Evolutionary conservation across 2,113 vertebrate species (phyloP).

Genomic region (Tachysurus fulvidraco): DNA sequence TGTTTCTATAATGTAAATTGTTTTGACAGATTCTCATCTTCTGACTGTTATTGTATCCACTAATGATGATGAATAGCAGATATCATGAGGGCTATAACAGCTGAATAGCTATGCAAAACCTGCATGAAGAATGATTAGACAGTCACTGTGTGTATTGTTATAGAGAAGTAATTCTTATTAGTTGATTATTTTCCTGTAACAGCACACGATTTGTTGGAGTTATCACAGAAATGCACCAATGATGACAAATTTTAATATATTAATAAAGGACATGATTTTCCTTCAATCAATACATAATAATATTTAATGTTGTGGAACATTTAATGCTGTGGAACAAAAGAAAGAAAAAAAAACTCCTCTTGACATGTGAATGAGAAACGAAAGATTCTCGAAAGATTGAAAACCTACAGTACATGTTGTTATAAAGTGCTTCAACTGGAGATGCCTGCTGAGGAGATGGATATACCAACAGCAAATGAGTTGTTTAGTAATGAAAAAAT

Average conservation of each 20-base stretch:
- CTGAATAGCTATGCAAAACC: background rate
- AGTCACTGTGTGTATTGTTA: background rate
- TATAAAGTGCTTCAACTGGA: background rate
- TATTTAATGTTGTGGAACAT: background rate
- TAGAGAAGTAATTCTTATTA: background rate
- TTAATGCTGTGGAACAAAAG: background rate
- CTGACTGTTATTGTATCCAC: background rate
- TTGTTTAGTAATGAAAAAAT: background rate
- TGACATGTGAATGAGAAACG: background rate
- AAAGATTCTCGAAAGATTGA: background rate
- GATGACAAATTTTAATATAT: background rate
- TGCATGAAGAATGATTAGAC: background rate
- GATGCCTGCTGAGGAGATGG: background rate
- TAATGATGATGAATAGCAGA: conserved; percentile 32
- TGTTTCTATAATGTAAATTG: background rate
- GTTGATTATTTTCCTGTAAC: no score
- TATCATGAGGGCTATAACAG: background rate
- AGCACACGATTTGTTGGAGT: no score
- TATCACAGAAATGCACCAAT: background rate
- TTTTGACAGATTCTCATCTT: conserved; percentile 13
- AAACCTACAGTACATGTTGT: background rate
- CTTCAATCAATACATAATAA: background rate
- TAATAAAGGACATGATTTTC: background rate
- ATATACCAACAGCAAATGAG: background rate
- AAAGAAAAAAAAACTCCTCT: background rate